Conservation (phyloP, 37 sponge, comb jelly and placozoan genomes). For the Aplysina aerophoba region DNA sequence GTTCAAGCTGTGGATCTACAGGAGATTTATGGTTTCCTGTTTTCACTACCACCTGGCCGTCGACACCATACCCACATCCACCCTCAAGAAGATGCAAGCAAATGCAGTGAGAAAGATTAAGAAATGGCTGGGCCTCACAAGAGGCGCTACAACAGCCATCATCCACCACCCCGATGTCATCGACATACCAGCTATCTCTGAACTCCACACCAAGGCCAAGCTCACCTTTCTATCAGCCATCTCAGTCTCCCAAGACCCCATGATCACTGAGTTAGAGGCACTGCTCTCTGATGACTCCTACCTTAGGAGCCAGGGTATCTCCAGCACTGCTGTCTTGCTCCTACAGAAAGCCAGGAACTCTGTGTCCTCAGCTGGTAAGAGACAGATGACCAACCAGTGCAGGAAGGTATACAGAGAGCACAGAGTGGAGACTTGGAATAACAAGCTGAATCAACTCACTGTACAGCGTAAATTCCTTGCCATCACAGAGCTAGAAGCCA, state of each 20-base stretch:
- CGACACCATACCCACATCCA: neutral
- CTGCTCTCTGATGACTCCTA: neutral
- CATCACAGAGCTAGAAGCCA: neutral
- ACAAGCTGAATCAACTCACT: neutral
- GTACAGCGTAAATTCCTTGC: neutral
- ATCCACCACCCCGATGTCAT: slow-evolving; percentile 3
- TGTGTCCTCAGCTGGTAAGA: too few species aligned
- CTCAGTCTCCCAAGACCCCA: neutral
- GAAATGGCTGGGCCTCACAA: neutral
- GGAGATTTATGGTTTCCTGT: slow-evolving; percentile 2
- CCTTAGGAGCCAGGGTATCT: neutral
- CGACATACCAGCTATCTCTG: neutral
- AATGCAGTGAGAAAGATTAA: slow-evolving; percentile 4
- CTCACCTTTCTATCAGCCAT: neutral
- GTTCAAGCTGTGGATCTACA: slow-evolving; percentile 30
- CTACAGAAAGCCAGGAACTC: neutral
- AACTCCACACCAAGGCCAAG: slow-evolving; percentile 21
- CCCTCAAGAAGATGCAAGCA: slow-evolving; percentile 3
- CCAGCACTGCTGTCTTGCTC: neutral
- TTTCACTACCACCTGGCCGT: neutral
- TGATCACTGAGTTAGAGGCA: neutral
- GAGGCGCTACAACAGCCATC: neutral
- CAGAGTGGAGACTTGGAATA: too few species aligned
- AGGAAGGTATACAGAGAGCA: too few species aligned
- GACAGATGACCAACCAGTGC: too few species aligned